phyloP scores from a whole-genome alignment of 2,113 vertebrate genomes.

The Bos javanicus region DNA sequence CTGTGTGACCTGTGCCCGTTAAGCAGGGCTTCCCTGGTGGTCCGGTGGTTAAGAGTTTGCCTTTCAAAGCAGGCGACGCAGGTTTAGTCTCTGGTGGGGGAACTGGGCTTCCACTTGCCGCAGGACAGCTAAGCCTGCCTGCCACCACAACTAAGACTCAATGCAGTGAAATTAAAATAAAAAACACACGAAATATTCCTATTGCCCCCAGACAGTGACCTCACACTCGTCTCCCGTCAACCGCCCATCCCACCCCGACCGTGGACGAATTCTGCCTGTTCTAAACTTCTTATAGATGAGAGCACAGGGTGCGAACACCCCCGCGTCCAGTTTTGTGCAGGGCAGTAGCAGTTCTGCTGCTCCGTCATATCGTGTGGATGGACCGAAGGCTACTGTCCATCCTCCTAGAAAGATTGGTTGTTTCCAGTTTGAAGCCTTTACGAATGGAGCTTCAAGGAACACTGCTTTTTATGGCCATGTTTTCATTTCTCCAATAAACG shows the following conservation, averaged over 20 bases:
- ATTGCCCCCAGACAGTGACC: neutral
- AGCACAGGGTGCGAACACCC: rapidly evolving
- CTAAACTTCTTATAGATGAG: neutral
- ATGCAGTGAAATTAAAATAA: neutral
- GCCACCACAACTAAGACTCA: neutral
- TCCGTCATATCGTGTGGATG: rapidly evolving
- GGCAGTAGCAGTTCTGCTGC: rapidly evolving
- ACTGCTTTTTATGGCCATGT: neutral
- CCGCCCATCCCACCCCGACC: rapidly evolving
- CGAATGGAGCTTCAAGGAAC: neutral
- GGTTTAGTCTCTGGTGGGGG: neutral
- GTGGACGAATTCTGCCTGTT: neutral
- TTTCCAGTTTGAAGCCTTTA: neutral
- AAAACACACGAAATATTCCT: neutral
- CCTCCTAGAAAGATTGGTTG: neutral
- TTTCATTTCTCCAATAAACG: neutral
- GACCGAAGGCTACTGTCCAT: rapidly evolving
- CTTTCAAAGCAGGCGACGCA: rapidly evolving
- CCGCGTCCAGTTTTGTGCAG: rapidly evolving
- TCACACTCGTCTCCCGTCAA: rapidly evolving
- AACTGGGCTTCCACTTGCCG: neutral
- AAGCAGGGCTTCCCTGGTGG: neutral
- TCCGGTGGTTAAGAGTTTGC: neutral
- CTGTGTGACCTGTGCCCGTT: neutral
- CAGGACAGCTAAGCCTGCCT: neutral